Conservation (phyloP, 1,140 invertebrate genomes). For the Atopsyche davidsoni region DNA sequence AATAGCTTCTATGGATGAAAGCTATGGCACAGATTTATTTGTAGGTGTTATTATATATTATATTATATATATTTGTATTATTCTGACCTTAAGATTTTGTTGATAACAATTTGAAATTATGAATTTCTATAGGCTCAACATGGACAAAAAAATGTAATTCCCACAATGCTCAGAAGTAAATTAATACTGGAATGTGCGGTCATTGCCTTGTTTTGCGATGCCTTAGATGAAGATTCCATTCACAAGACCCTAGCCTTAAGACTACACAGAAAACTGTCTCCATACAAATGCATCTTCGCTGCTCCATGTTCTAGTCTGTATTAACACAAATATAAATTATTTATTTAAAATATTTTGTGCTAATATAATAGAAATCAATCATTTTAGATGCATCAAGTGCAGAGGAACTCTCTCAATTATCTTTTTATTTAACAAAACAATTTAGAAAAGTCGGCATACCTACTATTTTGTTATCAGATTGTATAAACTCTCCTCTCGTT, state of each 20-base stretch:
- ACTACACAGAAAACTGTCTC: conserved; percentile 65
- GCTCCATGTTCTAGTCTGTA: conserved; percentile 39
- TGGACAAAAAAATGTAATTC: conserved; percentile 36
- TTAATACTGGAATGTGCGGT: conserved; percentile 54
- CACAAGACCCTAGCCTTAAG: conserved; percentile 42
- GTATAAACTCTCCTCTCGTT: conserved; percentile 15
- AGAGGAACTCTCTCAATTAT: conserved; percentile 46
- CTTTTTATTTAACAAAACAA: conserved; percentile 46
- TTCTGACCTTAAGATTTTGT: background rate
- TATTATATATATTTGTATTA: background rate
- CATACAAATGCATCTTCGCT: conserved; percentile 64
- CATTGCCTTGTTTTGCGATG: conserved; percentile 58
- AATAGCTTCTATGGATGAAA: conserved; percentile 29
- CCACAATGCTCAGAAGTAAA: conserved; percentile 45
- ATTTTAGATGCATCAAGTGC: conserved; percentile 31
- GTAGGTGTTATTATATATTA: conserved; percentile 5
- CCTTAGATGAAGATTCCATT: conserved; percentile 39
- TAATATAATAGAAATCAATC: no score
- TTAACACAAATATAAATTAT: conserved; percentile 13
- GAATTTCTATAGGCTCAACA: conserved; percentile 39
- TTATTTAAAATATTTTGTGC: no score
- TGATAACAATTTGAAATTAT: background rate
- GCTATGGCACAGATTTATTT: conserved; percentile 3
- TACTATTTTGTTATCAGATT: conserved; percentile 33
- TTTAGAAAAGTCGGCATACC: conserved; percentile 47